phyloP scores from a whole-genome alignment of 2,888 invertebrate genomes.

The Machimus atricapillus region DNA sequence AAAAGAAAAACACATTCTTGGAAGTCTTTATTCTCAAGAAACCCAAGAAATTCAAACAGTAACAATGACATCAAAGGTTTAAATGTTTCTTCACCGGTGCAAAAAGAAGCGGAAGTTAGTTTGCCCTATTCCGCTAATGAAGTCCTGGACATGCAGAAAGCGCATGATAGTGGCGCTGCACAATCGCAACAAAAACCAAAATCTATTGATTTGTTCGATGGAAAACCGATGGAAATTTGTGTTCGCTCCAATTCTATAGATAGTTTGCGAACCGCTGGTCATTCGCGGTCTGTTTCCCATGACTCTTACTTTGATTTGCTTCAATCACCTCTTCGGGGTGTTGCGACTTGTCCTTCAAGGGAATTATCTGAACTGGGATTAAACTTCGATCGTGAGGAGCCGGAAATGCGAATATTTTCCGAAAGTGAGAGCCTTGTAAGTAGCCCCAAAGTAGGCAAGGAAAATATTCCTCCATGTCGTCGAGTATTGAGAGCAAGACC shows the following conservation, averaged over 20 bases:
- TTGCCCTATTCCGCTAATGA: slow-evolving; percentile 38
- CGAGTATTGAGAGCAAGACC: slow-evolving; percentile 65
- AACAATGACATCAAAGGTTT: slow-evolving; percentile 53
- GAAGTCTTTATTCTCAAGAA: slow-evolving; percentile 63
- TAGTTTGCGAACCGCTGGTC: slow-evolving; percentile 62
- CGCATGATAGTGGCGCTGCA: background rate
- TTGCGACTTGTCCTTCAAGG: slow-evolving; percentile 61
- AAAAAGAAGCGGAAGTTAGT: slow-evolving; percentile 37
- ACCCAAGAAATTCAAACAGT: slow-evolving; percentile 57
- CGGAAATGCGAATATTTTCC: slow-evolving; percentile 87
- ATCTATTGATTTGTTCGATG: slow-evolving; percentile 60
- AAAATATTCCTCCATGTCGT: slow-evolving; percentile 63
- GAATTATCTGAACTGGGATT: slow-evolving; percentile 86
- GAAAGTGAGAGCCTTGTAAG: slow-evolving; percentile 79
- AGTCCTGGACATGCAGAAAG: slow-evolving; percentile 26
- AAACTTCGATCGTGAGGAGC: slow-evolving; percentile 83
- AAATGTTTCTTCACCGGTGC: slow-evolving; percentile 47
- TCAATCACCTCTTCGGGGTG: slow-evolving; percentile 61
- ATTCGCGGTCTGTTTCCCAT: slow-evolving; percentile 81
- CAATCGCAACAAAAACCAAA: slow-evolving; percentile 50
- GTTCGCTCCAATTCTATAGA: slow-evolving; percentile 62
- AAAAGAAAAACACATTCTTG: slow-evolving; percentile 62
- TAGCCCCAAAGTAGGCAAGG: slow-evolving; percentile 65
- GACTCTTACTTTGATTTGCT: slow-evolving; percentile 87
- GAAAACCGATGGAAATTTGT: slow-evolving; percentile 61